phyloP scores from a whole-genome alignment of 37 sponge, comb jelly and placozoan genomes.

The Beroe ovata region DNA sequence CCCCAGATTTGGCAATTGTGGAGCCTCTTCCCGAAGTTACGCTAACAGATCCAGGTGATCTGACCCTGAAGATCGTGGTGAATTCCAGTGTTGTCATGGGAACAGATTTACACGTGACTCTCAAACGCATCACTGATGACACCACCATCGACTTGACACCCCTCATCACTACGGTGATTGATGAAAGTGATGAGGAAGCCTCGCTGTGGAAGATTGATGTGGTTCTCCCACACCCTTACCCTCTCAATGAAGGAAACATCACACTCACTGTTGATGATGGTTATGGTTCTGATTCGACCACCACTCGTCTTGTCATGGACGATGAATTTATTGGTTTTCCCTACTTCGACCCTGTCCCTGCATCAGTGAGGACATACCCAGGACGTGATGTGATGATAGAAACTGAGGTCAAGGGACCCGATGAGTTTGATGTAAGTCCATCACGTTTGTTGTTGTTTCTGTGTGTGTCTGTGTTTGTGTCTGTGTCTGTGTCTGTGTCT shows the following conservation, averaged over 20 bases:
- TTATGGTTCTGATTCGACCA: neutral
- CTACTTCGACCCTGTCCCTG: constrained; percentile 49
- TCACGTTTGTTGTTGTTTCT: neutral
- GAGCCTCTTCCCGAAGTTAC: too few relatives aligned
- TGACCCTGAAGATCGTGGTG: too few relatives aligned
- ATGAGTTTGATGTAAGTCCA: neutral
- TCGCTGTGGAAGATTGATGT: neutral
- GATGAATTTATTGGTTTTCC: neutral
- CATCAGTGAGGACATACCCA: neutral
- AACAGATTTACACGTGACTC: too few relatives aligned
- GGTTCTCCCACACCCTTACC: neutral
- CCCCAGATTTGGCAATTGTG: too few relatives aligned
- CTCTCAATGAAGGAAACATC: constrained; percentile 5
- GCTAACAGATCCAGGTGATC: too few relatives aligned
- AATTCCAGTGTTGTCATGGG: too few relatives aligned
- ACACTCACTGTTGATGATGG: neutral
- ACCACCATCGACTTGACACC: too few relatives aligned
- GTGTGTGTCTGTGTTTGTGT: neutral
- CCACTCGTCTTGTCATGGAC: neutral
- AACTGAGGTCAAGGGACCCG: neutral
- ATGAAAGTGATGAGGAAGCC: too few relatives aligned
- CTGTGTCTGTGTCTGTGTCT: too few relatives aligned
- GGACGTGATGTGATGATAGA: neutral
- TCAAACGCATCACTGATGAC: too few relatives aligned
- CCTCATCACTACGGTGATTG: too few relatives aligned